Percentiles rank a stretch among this genome's conserved stretches.
Evolutionary conservation across 2,113 vertebrate genomes (phyloP).

Genomic region (Psilopogon haemacephalus): DNA sequence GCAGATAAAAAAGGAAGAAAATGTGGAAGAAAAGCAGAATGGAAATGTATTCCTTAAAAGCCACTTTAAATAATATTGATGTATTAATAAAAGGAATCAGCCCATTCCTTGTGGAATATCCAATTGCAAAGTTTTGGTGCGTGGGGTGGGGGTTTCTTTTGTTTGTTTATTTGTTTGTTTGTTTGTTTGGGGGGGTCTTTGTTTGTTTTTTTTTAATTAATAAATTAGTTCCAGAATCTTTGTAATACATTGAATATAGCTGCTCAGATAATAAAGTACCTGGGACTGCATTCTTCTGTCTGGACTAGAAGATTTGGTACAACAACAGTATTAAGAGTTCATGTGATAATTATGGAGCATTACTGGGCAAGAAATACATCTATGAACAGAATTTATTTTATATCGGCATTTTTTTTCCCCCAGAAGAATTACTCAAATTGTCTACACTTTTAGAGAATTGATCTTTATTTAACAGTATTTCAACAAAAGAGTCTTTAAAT

Average conservation of each 20-base stretch:
- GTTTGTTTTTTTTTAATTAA: not conserved
- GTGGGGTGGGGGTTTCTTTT: too few relatives aligned
- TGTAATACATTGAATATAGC: conserved; percentile 31
- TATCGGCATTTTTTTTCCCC: not conserved
- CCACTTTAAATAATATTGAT: conserved; percentile 21
- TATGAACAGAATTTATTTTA: not conserved
- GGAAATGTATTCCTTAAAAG: not conserved
- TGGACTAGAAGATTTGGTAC: not conserved
- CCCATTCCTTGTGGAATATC: not conserved
- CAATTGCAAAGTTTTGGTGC: not conserved
- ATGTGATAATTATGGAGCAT: not conserved
- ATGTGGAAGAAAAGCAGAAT: not conserved
- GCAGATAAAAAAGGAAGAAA: not conserved
- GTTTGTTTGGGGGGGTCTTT: not conserved
- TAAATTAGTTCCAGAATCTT: conserved; percentile 44
- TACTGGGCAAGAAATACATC: not conserved
- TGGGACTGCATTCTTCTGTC: conserved; percentile 22
- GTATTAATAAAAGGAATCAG: conserved; percentile 45
- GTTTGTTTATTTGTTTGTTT: not conserved
- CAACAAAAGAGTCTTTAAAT: not conserved
- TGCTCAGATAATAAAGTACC: conserved; percentile 44
- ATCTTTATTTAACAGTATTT: not conserved
- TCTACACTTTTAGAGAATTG: not conserved
- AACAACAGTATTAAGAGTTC: conserved; percentile 17
- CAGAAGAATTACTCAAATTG: not conserved